phyloP scores from a whole-genome alignment of 2,113 vertebrate species.

The Archilochus colubris region DNA sequence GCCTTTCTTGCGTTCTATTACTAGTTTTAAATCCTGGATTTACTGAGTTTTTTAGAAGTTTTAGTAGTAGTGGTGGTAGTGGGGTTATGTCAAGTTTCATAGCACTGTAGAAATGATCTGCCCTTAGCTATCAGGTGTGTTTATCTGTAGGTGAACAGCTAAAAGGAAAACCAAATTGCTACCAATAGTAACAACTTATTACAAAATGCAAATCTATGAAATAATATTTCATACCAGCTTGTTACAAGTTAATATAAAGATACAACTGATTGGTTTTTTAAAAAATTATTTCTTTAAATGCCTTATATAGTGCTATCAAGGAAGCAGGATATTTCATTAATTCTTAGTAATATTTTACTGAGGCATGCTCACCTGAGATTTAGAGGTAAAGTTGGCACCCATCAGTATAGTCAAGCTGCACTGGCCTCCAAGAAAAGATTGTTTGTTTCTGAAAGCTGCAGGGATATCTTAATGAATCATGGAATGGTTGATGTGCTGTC shows the following conservation, averaged over 20 bases:
- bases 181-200: not conserved
- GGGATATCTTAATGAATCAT: conserved; percentile 65
- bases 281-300: not conserved
- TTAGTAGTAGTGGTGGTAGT: not conserved
- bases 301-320: conserved; percentile 7
- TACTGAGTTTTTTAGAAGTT: not conserved
- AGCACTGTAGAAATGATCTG: not conserved
- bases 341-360: not conserved
- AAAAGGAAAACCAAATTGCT: not conserved
- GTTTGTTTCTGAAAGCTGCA: conserved; percentile 39
- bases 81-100: not conserved
- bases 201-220: not conserved
- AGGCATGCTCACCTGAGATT: conserved; percentile 48
- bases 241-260: not conserved
- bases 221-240: not conserved
- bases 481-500: not conserved
- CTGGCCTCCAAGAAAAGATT: conserved; percentile 60
- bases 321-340: conserved; percentile 18
- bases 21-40: not conserved
- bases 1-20: not conserved
- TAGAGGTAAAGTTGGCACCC: conserved; percentile 47
- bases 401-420: conserved; percentile 26
- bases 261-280: not conserved
- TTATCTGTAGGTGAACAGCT: not conserved
- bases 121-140: not conserved